Evolutionary conservation across 2,888 invertebrate genomes (phyloP), one percentile per base, ranked within the genome.

Genomic region (Dasysyrphus albostriatus): DNA sequence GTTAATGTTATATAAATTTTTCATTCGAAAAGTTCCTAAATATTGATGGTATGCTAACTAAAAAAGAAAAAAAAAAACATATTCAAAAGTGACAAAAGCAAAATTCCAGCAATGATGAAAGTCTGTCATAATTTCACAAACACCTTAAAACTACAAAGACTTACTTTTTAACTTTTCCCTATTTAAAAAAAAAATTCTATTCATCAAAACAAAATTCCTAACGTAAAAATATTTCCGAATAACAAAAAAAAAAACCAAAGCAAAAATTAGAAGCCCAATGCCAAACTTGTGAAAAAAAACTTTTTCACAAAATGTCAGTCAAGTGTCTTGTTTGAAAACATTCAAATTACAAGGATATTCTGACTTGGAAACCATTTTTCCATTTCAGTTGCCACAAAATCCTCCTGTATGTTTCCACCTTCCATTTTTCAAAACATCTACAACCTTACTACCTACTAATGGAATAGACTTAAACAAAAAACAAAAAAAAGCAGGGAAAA

Each of bases 301-400:
- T n/a, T 16, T 65, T 16, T 56, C 67, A 10, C 34, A 77, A 82
- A 78, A 29, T 78, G 63, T 74, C 85, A 78, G 58, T 70, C 58
- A 78, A 67, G 49, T 61, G 51, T 82, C 58, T 24, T 24, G 56
- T 49, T 76, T 29, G 42, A 61, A 81, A 84, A 65, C 29, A 47
- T 84, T 67, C 49, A 72, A 77, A 78, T 74, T 70, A 74, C 73
- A 54, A 58, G 63, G 32, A 72, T 47, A 37, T 70, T 70, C 70
- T 42, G 29, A 70, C 16, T 54, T 6, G n/a, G 12, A 32, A 39
- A 70, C 56, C 54, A n/a, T 56, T 70, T 49, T 67, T 49, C 49
- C 67, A 8, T 67, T 67, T 67, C 34, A 67, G 4, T 67, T 49
- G 10, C 42, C 49, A 49, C 34, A 67, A 12, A 34, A 12, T 12